Conservation (phyloP, 2,113 vertebrate species). For the Galemys pyrenaicus region DNA sequence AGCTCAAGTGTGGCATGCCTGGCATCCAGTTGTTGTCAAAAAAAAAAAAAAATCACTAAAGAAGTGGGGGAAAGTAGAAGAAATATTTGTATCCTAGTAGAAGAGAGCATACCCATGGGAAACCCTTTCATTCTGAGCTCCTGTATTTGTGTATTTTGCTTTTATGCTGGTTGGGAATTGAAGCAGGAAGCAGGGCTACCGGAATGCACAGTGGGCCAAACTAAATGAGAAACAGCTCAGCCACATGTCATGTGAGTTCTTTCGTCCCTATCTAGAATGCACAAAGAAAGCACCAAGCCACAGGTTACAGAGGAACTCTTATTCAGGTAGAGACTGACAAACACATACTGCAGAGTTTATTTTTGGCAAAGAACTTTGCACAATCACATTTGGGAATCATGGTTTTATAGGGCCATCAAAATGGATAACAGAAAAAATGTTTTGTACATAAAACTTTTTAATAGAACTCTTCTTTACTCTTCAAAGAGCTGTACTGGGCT, state of each 20-base stretch:
- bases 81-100: neutral
- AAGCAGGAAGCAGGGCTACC: neutral
- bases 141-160: neutral
- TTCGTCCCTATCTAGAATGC: neutral
- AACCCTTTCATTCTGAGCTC: neutral
- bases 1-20: neutral
- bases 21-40: neutral
- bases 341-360: neutral
- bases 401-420: neutral
- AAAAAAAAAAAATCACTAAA: neutral
- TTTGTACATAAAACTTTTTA: neutral
- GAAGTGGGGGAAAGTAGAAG: neutral
- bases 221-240: neutral
- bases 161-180: neutral
- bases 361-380: neutral
- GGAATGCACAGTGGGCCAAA: neutral
- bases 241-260: neutral
- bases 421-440: neutral
- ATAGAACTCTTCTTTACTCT: neutral
- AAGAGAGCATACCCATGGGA: neutral
- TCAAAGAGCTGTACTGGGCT: neutral
- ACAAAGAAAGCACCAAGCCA: neutral
- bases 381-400: neutral
- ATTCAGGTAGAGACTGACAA: neutral
- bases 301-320: neutral